Evolutionary conservation across 92 coral and sea anemone genomes (phyloP), one percentile per base, ranked within the genome.

Genomic region (Phymanthus crucifer): DNA sequence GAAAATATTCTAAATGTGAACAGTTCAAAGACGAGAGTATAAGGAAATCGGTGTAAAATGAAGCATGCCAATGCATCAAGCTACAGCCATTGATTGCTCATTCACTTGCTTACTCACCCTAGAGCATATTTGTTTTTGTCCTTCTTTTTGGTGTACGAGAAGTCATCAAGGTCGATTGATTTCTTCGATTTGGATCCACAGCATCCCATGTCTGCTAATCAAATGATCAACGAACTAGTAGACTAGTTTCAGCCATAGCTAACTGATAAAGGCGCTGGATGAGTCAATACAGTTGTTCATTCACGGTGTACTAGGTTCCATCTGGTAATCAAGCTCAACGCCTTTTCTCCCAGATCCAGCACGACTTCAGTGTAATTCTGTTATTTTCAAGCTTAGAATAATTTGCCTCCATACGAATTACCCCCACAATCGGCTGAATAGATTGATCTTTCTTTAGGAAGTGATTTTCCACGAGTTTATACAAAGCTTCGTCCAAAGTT

Each of bases 121-220:
- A 65, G 12, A 80, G 73, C 75, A 35, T 72, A 77, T 75, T 81
- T 77, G 67, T 68, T 75, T 77, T 87, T 71, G 19, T 76, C 70
- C 16, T 32, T 77, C 19, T 71, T 8, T 78, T 87, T 45, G 78
- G 73, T 36, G 67, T 83, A 66, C 47, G 73, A 68, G 66, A 57
- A n/a, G 40, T 87, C 68, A 64, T 84, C 88, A 43, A 83, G 80
- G 71, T 83, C 77, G 18, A 73, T 68, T 31, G 93, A 73, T 61
- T 83, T 82, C 72, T 77, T 83, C 75, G 91, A 64, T 74, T 87
- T 92, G 40, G 91, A 82, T 2, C 76, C 93, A 80, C 97, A 92
- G 65, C 97, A 92, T 9, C 93, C 97, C 91, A 92, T 84, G 13
- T 37, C 68, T 35, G n/a, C 27, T 13, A 50, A 6, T 45, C 21